Base-by-base conservation (phyloP, 2,113 vertebrate species). In the Lagenorhynchus albirostris region DNA sequence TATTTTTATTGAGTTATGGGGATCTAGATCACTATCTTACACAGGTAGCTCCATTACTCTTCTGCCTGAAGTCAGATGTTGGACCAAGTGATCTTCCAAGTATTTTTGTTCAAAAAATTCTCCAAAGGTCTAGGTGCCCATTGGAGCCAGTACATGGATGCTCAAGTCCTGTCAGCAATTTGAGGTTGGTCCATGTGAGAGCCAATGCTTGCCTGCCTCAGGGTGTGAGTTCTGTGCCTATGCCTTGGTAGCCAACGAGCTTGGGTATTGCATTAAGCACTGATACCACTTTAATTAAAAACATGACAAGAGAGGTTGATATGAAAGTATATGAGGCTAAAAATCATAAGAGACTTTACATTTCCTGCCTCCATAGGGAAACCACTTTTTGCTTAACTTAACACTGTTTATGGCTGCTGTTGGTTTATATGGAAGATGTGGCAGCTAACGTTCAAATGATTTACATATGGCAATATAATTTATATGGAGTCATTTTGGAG, bases 321-420 rank as follows among this genome's bases (percentile, higher is more conserved):
- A 87, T 89, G 84, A 96, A 89, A 86, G 80, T 2, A 47, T 44
- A 83, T 5, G 60, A 95, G 50, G 92, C 86, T 97, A 84, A 96
- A 98, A 94, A 68, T 95, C 88, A 91, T 67, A 89, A 89, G 0
- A 98, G 44, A 33, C 65, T 93, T 96, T 76, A 53, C 60, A 91
- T 97, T 98, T 80, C 23, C 29, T 87, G n/a, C 82, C 26, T 90
- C 36, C 38, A 6, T 84, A 94, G 96, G 95, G 76, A 98, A 98
- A 97, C 91, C 0, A 36, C 65, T 89, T 18, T 92, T 93, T 6
- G 2, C 92, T 97, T 97, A 74, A 81, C 88, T 98, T 98, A 87
- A 62, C 63, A 41, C 84, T 97, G 98, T 98, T 98, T 98, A 98
- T 97, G 98, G 98, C 60, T 96, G 89, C 44, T 97, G 63, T 36